Evolutionary conservation across 1,140 invertebrate genomes (phyloP), one percentile per base, ranked within the genome.

Genomic region (Drosophila arawakana): DNA sequence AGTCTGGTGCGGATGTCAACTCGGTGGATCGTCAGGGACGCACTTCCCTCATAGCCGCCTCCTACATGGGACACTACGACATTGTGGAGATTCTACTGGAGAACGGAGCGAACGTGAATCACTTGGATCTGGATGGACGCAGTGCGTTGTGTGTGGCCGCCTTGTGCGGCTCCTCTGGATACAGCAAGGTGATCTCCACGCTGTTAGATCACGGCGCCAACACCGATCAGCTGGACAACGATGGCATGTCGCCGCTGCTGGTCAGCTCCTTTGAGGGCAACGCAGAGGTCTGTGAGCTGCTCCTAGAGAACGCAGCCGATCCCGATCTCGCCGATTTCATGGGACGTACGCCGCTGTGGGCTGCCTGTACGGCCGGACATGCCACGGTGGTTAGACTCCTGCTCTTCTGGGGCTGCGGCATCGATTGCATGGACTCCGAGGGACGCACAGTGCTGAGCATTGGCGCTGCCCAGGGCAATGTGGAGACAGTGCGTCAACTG

Each of bases 211-310:
- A 95, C 63, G 96, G 96, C n/a, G 98, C 97, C 0, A 95, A 95
- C 57, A 97, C 98, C 1, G 96, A 97, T 92, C 96, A 97, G 70
- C 95, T 97, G 74, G 98, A 98, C 91, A 96, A 97, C 68, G 98
- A 99, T 88, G 96, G 97, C 0, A 98, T 98, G 94, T 98, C 98
- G 3, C 97, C 98, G 2, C 93, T 99, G 8, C 93, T 99, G 47
- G 97, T 99, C 1, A 98, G 98, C 7, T 97, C 98, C 0, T 98
- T 99, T 84, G 98, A 99, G 93, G 98, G 98, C 55, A 92, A 92
- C 30, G 80, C 91, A 7, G 96, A 97, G 81, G 96, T 98, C 1
- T 97, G 97, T 82, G 97, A 98, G 85, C 84, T 98, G 25, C 93
- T 98, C 7, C 91, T 98, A 66, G 97, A 98, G 92, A 96, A 96